Percentiles rank a stretch among this genome's conserved stretches.
Conservation (phyloP, 2,113 vertebrate genomes). For the Saccopteryx bilineata region DNA sequence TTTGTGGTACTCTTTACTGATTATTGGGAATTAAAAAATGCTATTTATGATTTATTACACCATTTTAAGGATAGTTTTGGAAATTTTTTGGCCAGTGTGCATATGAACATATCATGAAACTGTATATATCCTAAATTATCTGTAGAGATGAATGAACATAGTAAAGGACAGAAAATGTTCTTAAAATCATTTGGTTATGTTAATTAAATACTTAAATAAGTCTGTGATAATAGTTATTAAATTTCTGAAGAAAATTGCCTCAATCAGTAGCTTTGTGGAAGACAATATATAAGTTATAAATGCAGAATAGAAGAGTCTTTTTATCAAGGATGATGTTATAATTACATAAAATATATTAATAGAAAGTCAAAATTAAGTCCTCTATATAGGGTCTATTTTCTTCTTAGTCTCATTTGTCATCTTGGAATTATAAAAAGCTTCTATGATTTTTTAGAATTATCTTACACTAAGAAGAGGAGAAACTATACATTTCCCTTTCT, state of each 20-base stretch:
- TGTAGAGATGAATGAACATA: not conserved
- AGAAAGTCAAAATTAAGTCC: constrained; percentile 47
- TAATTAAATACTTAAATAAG: not conserved
- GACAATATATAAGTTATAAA: not conserved
- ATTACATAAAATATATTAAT: constrained; percentile 44
- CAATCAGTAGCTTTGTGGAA: not conserved
- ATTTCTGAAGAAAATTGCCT: not conserved
- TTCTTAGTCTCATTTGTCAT: constrained; percentile 14
- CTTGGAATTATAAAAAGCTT: constrained; percentile 27
- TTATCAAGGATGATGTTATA: constrained; percentile 33
- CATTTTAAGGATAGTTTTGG: not conserved
- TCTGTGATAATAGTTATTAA: not conserved
- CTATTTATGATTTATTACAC: not conserved
- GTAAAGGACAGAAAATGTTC: not conserved
- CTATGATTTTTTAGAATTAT: not conserved
- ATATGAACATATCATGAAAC: not conserved
- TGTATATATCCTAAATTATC: not conserved
- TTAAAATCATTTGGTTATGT: not conserved
- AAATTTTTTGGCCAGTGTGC: not conserved
- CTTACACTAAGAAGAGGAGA: constrained; percentile 2
- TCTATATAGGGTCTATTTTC: not conserved
- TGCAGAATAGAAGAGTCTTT: constrained; percentile 37
- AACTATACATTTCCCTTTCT: not conserved
- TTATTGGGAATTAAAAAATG: not conserved
- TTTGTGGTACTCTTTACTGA: not conserved